Evolutionary conservation across 1,140 invertebrate species (phyloP), one percentile per base, ranked within the genome.

Genomic region (Drosophila lacertosa): DNA sequence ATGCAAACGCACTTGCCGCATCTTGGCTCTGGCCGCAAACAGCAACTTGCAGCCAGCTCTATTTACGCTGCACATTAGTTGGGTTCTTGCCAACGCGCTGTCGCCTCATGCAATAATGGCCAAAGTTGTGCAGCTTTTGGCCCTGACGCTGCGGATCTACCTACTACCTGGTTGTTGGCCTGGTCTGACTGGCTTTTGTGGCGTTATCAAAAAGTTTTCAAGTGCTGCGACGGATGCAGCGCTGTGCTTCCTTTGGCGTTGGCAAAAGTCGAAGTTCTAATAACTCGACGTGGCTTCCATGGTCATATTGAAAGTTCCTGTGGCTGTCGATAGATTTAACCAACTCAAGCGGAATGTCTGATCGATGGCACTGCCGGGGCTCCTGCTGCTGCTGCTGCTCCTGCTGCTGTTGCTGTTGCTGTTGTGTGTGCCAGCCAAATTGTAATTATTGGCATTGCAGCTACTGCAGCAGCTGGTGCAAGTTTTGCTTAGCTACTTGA

Each of bases 191-290:
- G 18, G 35, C 54, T 60, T 63, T 78, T 78, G 40, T 70, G 74
- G 58, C 62, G 71, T 79, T 83, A 79, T 79, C 80, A 66, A 81
- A 86, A 86, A 86, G 16, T 86, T 86, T 86, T 88, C 82, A 81
- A 86, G 81, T 77, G 86, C 82, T 86, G 69, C 73, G 70, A 59
- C 81, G 65, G 63, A 50, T 47, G n/a, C 62, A 42, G 37, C 29
- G 18, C 45, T 24, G 10, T 15, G 39, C 24, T 32, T 53, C 29
- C 29, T 29, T 42, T 18, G 42, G 10, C 26, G 5, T 29, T 51
- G 42, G 32, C 42, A 60, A 63, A 63, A 65, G 45, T 55, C 58
- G 51, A 76, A 84, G 73, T 73, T 84, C 67, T 69, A 59, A 76
- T 81, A 84, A 74, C 73, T 77, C 60, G 81, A 67, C 68, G 74